Conservation (phyloP, 2,888 invertebrate species). For the Stegophylla sp. region DNA sequence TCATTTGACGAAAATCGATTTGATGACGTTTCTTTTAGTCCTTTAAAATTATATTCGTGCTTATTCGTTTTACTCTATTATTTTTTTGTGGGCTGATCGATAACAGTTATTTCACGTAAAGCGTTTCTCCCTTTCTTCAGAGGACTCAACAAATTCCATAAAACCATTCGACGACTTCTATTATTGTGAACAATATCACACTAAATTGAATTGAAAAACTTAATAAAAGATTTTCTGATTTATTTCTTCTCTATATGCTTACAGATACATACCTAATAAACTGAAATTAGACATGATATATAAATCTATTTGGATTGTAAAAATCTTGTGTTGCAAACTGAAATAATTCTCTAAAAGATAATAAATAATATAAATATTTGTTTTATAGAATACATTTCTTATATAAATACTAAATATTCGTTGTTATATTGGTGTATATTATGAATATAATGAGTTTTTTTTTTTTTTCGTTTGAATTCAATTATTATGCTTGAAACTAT, state of each 20-base stretch:
- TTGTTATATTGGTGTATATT: too few relatives aligned
- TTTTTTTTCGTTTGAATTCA: too few relatives aligned
- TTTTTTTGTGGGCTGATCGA: slow-evolving; percentile 19
- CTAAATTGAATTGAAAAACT: background rate
- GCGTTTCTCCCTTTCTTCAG: background rate
- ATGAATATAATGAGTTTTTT: too few relatives aligned
- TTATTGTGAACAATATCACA: slow-evolving; percentile 10
- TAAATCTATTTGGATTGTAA: background rate
- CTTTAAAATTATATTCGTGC: slow-evolving; percentile 25
- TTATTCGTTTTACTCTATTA: background rate
- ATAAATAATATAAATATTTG: too few relatives aligned
- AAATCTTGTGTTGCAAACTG: background rate
- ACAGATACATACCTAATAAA: background rate
- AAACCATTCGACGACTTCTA: slow-evolving; percentile 5
- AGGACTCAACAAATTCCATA: background rate
- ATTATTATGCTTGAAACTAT: too few relatives aligned
- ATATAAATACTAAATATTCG: too few relatives aligned
- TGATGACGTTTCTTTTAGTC: background rate
- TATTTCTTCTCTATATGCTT: too few relatives aligned
- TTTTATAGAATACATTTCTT: too few relatives aligned
- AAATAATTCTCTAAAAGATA: background rate
- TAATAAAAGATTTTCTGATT: background rate
- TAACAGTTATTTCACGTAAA: slow-evolving; percentile 23
- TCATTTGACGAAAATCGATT: slow-evolving; percentile 13
- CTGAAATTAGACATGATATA: background rate